Percentiles rank a stretch among this genome's conserved stretches.
These are phyloP conservation scores for Anagrus nilaparvatae DNA, from an alignment of 1,140 invertebrate genomes.

Conservation along the genomic window DNA sequence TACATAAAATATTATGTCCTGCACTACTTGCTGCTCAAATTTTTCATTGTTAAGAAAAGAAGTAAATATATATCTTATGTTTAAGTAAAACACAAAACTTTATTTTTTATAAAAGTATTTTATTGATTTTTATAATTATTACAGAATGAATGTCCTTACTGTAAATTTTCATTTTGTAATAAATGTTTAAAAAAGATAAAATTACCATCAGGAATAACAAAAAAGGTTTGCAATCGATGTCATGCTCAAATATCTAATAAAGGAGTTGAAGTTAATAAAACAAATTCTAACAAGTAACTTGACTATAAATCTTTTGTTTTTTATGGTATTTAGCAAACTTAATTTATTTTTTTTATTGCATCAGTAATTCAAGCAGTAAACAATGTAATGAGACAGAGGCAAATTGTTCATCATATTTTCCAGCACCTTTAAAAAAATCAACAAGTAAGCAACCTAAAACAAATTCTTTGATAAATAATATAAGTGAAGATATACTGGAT, in stretches of 20 bases:
- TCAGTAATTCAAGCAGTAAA: no score
- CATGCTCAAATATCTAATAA: no score
- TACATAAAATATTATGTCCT: constrained; percentile 26
- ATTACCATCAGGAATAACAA: constrained; percentile 24
- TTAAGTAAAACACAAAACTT: not conserved
- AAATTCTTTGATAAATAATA: not conserved
- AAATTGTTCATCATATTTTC: no score
- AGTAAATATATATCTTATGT: constrained; percentile 20
- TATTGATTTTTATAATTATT: not conserved
- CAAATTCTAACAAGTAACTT: constrained; percentile 10
- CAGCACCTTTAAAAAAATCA: no score
- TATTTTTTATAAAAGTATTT: constrained; percentile 1
- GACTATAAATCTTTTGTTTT: constrained; percentile 11
- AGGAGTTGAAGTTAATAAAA: constrained; percentile 16
- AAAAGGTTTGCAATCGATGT: constrained; percentile 35
- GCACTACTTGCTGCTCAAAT: constrained; percentile 30
- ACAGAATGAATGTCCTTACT: constrained; percentile 35
- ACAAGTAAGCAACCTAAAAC: constrained; percentile 24
- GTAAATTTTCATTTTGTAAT: constrained; percentile 36
- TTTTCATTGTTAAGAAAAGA: constrained; percentile 33
- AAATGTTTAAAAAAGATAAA: constrained; percentile 39
- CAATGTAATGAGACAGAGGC: no score
- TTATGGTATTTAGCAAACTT: constrained; percentile 12
- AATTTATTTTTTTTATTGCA: constrained; percentile 30
- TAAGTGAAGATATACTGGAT: no score